Base-by-base conservation (phyloP, 2,888 invertebrate genomes). In the Drepana falcataria region DNA sequence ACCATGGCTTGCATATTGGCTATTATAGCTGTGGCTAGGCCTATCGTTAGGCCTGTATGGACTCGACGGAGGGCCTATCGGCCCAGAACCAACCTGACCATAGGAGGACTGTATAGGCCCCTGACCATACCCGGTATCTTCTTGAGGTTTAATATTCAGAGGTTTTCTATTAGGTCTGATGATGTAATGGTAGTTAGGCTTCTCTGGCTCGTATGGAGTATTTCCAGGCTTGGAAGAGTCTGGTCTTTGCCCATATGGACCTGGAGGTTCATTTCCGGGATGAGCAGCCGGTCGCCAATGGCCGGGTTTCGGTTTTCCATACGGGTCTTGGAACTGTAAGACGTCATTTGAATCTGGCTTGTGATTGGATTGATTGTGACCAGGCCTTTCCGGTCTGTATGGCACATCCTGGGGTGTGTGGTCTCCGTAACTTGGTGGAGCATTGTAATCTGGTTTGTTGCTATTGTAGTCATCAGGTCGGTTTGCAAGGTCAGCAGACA, bases 81-180 rank as follows among this genome's bases (percentile, higher is more conserved):
- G 75, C 2, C 66, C 71, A 48, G 61, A 58, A 57, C 66, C 51
- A 57, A 58, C 62, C 53, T 61, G 65, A 7, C 67, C 68, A 54
- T 75, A 34, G 2, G 51, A 34, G 33, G 37, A 33, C 5, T 37
- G 51, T 7, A 40, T 51, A 34, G 63, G 61, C 0, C 60, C 34
- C 55, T 56, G 21, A 54, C 65, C 70, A 55, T 68, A 62, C 5
- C 71, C 63, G 4, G 64, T 56, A 40, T 73, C 69, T 44, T 66
- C 59, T 56, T 59, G 61, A 56, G 61, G 75, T 62, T 61, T 55
- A 61, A 60, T 54, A 2, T 53, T 52, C 41, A 55, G 58, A 35
- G 88, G 89, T 61, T 78, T 87, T 52, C 79, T 80, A 60, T 76
- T 85, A 3, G 89, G 90, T 59, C 86, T 78, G 0, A 75, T 67